Percentiles rank a stretch among this genome's conserved stretches.
Evolutionary conservation across 1,140 invertebrate species (phyloP).

Genomic region (Trinorchestia longiramus): DNA sequence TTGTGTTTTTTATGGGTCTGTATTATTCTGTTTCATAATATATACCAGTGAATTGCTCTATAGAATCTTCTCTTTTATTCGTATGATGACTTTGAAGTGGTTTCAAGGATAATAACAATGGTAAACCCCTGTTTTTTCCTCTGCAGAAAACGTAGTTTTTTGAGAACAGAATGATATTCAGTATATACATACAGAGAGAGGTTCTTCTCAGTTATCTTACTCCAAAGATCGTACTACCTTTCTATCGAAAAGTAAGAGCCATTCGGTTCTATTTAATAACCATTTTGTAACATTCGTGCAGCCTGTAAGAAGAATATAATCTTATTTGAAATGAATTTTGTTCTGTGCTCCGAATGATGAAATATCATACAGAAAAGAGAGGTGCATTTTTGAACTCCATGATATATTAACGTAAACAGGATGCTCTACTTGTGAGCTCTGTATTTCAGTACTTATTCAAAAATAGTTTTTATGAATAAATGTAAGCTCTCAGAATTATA

Average conservation of each 20-base stretch:
- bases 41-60: neutral
- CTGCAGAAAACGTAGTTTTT: neutral
- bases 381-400: neutral
- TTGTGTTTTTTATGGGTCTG: neutral
- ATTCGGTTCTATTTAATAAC: neutral
- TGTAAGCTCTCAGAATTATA: neutral
- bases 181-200: neutral
- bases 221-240: neutral
- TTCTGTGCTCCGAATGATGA: no score
- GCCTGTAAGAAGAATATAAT: neutral
- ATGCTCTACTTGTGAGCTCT: neutral
- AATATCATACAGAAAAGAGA: no score
- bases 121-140: neutral
- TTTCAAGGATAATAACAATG: no score
- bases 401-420: neutral
- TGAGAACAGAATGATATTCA: neutral
- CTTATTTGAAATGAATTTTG: neutral
- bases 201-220: neutral
- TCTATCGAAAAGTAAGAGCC: neutral
- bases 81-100: neutral
- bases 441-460: neutral
- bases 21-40: neutral
- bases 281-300: neutral
- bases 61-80: neutral
- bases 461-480: neutral